These are phyloP conservation scores for Daphoenositta chrysoptera DNA, from an alignment of 2,113 vertebrate species.

Conservation along the genomic window DNA sequence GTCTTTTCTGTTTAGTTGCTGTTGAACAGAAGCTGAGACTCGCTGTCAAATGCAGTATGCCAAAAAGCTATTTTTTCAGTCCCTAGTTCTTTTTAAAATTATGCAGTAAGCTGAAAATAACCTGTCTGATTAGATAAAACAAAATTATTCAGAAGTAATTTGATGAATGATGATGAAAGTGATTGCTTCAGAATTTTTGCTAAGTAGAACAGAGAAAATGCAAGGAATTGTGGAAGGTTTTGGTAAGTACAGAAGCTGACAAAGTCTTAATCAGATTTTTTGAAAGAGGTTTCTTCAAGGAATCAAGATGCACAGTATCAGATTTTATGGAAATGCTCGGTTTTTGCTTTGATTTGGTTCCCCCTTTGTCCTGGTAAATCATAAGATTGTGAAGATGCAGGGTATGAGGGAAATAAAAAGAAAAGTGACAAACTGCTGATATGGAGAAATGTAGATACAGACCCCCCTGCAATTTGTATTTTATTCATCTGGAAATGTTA, in stretches of 20 bases:
- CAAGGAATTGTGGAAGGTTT: background rate
- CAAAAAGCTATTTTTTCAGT: background rate
- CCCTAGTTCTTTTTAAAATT: background rate
- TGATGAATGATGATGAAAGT: conserved; percentile 2
- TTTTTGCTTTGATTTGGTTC: background rate
- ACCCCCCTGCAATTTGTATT: background rate
- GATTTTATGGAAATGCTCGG: background rate
- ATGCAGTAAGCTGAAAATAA: conserved; percentile 30
- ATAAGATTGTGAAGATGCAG: background rate
- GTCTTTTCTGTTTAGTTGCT: background rate
- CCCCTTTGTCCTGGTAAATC: background rate
- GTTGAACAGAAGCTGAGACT: conserved; percentile 1
- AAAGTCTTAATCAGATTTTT: background rate
- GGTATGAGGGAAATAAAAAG: background rate
- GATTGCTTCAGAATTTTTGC: background rate
- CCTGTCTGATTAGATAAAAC: conserved; percentile 20
- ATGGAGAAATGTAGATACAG: background rate
- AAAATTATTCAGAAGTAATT: conserved; percentile 26
- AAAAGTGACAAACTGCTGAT: background rate
- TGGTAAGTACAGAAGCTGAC: background rate
- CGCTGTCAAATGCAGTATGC: background rate
- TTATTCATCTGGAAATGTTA: background rate
- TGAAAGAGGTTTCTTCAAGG: background rate
- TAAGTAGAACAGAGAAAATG: background rate
- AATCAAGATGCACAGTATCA: background rate